These are phyloP conservation scores for Tylochromis polylepis DNA, from an alignment of 2,113 vertebrate genomes.

Conservation along the genomic window DNA sequence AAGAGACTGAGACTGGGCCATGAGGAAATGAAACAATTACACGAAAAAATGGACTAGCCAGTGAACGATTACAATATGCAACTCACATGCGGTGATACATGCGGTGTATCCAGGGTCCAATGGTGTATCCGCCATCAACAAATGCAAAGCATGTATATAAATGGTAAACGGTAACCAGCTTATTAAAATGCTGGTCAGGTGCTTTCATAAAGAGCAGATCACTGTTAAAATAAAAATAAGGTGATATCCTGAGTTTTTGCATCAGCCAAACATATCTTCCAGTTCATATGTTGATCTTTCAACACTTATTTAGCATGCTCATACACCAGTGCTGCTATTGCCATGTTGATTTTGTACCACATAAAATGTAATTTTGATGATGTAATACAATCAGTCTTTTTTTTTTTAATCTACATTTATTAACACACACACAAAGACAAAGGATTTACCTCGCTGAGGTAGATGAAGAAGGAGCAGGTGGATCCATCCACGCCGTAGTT, in stretches of 20 bases:
- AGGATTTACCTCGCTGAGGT: conserved; percentile 95
- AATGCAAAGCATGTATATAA: not conserved
- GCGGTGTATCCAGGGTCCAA: not conserved
- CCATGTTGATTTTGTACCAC: not conserved
- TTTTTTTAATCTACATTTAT: not conserved
- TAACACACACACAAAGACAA: not conserved
- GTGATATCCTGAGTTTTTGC: not conserved
- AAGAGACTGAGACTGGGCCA: not conserved
- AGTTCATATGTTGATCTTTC: not conserved
- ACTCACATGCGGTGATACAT: not conserved
- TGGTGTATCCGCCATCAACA: not conserved
- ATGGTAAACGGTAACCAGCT: not conserved
- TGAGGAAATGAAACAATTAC: not conserved
- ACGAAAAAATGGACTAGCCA: too few species aligned
- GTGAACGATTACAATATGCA: not conserved
- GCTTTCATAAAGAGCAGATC: too few species aligned
- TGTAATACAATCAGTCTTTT: not conserved
- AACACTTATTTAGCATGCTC: fast-evolving
- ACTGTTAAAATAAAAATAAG: too few species aligned
- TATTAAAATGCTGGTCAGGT: not conserved
- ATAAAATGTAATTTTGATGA: not conserved
- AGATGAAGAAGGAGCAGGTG: conserved; percentile 97
- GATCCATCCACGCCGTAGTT: conserved; percentile 95
- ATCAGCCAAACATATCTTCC: not conserved
- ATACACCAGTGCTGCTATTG: not conserved